phyloP scores from a whole-genome alignment of 2,113 vertebrate species.

The Pipra filicauda region DNA sequence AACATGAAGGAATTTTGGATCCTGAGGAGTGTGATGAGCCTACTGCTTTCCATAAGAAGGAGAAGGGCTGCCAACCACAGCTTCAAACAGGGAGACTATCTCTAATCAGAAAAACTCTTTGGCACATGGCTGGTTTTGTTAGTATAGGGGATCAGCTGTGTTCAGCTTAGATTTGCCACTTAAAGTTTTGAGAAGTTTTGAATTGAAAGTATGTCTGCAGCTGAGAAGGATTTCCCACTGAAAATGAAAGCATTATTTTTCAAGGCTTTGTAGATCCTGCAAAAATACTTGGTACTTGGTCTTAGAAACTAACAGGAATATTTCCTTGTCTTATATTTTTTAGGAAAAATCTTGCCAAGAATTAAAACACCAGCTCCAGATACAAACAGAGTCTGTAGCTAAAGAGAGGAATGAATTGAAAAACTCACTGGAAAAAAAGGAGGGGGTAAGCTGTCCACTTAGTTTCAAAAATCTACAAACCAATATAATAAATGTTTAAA shows the following conservation, averaged over 20 bases:
- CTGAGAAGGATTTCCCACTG: neutral
- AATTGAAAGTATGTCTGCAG: neutral
- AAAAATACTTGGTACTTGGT: neutral
- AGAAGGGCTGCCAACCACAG: neutral
- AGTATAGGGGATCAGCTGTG: neutral
- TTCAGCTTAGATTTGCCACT: neutral
- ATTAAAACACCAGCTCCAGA: slow-evolving; percentile 82
- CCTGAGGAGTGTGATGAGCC: neutral
- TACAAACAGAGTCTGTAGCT: slow-evolving; percentile 75
- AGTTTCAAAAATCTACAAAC: neutral
- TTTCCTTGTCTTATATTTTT: slow-evolving; percentile 13
- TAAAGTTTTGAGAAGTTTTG: neutral
- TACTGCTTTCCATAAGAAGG: neutral
- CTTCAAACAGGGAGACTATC: neutral
- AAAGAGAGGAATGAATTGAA: slow-evolving; percentile 83
- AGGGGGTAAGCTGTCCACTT: slow-evolving; percentile 75
- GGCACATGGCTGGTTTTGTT: neutral
- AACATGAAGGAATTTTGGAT: neutral
- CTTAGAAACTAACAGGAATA: neutral
- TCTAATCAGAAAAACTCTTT: neutral
- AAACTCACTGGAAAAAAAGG: slow-evolving; percentile 82
- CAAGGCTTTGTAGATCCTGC: neutral
- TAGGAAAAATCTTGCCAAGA: slow-evolving; percentile 90
- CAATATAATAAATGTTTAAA: neutral
- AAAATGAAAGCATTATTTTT: neutral